phyloP scores from a whole-genome alignment of 2,113 vertebrate genomes.

The Mobula birostris region DNA sequence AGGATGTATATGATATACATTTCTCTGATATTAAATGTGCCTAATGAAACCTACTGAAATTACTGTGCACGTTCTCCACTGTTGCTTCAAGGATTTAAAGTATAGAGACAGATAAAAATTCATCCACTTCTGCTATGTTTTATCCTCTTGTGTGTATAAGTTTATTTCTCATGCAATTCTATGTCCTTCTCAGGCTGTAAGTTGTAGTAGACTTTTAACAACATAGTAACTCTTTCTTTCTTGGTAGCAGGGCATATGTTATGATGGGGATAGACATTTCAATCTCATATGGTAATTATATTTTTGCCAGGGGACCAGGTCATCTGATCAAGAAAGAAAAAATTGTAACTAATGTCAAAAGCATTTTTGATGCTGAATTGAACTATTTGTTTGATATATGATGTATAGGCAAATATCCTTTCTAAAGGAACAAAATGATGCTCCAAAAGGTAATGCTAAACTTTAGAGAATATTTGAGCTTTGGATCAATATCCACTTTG shows the following conservation, averaged over 20 bases:
- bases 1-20: no score
- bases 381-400: background rate
- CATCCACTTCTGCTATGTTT: background rate
- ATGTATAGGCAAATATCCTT: background rate
- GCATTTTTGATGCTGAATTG: background rate
- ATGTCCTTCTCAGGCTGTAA: background rate
- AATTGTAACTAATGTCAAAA: background rate
- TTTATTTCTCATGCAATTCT: background rate
- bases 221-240: background rate
- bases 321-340: background rate
- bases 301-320: background rate
- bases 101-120: background rate
- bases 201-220: background rate
- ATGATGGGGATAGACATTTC: background rate
- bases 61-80: background rate
- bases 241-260: background rate
- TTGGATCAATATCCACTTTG: background rate
- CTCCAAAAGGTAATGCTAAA: background rate
- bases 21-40: no score
- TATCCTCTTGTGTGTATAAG: background rate
- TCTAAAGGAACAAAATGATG: background rate
- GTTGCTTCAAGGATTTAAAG: background rate
- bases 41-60: background rate
- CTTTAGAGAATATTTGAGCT: background rate
- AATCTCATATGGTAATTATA: background rate